Base-by-base conservation (phyloP, 2,797 vertebrate species). In the Lates japonicus region DNA sequence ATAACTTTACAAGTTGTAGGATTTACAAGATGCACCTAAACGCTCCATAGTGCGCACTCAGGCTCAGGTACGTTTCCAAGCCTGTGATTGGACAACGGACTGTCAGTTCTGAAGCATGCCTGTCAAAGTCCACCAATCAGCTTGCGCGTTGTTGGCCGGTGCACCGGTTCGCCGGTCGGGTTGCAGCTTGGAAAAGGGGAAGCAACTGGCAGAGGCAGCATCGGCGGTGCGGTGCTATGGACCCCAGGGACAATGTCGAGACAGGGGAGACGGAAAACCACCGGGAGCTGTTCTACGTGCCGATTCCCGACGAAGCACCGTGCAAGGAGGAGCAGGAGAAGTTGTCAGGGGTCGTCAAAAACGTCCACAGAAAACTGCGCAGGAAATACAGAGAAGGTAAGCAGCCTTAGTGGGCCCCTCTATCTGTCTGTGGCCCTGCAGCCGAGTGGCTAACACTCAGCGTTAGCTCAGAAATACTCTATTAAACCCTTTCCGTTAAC, bases 361-460 rank as follows among this genome's bases (percentile, higher is more conserved):
- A 96, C 93, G 97, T 99, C 72, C 98, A 98, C 93, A 95, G 97
- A 92, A 96, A 97, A 93, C 97, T 98, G 92, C 97, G 98, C 87
- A 98, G 95, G 94, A 99, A 99, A 96, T 99, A 98, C 92, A 95
- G 97, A 88, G 97, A 99, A 96, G 98, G 98, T 99, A 77, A 94
- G 90, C 76, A 65, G 76, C 69, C 70, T 67, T 72, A 2, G 16
- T 49, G 86, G 90, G 84, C 83, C 88, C 80, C 74, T 76, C 8
- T 52, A 16, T 51, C 48, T 59, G 42, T 48, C 42, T 79, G 37
- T 85, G 64, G 81, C 70, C 65, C 75, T 80, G 74, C 71, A 60
- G 48, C 70, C 65, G 41, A 75, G 19, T n/a, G 25, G 66, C 74
- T 69, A 85, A 68, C 75, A 5, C 52, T 71, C 7, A 22, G 48